Evolutionary conservation across 2,113 vertebrate genomes (phyloP).

Genomic region (Octodon degus): DNA sequence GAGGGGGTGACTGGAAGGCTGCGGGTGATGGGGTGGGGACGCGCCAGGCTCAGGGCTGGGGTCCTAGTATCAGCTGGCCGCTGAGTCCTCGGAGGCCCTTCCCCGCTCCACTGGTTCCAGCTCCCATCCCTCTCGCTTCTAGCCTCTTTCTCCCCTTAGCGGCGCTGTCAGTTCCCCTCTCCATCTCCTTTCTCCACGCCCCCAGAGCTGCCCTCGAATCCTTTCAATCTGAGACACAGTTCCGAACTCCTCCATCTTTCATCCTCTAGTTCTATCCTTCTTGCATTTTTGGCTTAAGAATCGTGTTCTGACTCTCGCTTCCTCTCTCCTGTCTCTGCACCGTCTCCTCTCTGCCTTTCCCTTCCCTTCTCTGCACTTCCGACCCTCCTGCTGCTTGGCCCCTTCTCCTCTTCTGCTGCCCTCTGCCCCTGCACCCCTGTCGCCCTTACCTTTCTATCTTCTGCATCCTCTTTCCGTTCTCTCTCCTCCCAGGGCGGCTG

Average conservation of each 20-base stretch:
- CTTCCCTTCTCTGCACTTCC: neutral
- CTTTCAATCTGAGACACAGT: slow-evolving; percentile 57
- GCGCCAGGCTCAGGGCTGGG: neutral
- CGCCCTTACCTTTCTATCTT: neutral
- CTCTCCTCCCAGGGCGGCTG: neutral
- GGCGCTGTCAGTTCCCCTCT: neutral
- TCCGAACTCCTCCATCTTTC: slow-evolving; percentile 68
- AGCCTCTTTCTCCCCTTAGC: neutral
- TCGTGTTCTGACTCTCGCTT: neutral
- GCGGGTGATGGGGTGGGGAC: neutral
- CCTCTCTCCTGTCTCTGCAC: neutral
- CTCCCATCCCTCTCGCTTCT: neutral
- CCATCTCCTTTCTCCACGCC: neutral
- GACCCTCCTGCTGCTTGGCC: neutral
- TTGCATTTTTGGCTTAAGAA: neutral
- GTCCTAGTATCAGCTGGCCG: slow-evolving; percentile 20
- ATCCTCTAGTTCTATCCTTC: neutral
- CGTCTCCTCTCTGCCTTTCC: neutral
- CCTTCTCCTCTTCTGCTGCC: neutral
- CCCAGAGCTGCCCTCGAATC: neutral
- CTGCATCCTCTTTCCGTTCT: neutral
- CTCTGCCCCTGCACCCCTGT: neutral
- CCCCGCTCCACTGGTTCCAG: slow-evolving; percentile 41
- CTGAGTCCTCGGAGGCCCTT: neutral
- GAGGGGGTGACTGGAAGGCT: slow-evolving; percentile 58